Evolutionary conservation across 2,113 vertebrate species (phyloP).

Genomic region (Pongo abelii): DNA sequence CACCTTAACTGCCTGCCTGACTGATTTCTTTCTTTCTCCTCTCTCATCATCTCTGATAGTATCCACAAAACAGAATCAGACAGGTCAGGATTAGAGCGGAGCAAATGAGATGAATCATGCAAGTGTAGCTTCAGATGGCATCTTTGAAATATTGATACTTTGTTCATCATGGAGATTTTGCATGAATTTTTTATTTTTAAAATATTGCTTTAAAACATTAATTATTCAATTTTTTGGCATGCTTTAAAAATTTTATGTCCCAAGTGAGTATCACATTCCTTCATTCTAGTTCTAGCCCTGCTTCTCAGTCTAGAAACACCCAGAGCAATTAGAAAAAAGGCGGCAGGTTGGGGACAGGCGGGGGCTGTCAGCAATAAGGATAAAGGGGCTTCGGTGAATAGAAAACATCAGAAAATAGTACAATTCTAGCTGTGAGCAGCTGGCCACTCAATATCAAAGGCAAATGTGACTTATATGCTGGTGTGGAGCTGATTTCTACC

Average conservation of each 20-base stretch:
- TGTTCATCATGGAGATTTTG: background rate
- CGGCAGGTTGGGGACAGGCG: accelerated
- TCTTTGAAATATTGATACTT: background rate
- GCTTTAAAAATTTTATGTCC: background rate
- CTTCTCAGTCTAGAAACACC: background rate
- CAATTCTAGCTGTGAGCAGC: background rate
- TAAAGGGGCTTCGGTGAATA: background rate
- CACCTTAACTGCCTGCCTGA: no score
- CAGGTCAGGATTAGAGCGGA: background rate
- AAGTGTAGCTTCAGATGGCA: background rate
- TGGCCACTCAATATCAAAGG: background rate
- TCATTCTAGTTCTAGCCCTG: background rate
- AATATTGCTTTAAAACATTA: background rate
- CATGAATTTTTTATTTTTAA: background rate
- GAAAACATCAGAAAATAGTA: background rate
- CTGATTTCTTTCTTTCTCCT: no score
- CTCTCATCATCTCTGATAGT: background rate
- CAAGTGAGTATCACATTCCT: background rate
- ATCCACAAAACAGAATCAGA: background rate
- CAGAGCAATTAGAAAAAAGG: background rate
- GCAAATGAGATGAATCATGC: background rate
- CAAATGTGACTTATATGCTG: background rate
- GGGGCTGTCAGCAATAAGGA: background rate
- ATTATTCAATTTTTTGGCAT: background rate
- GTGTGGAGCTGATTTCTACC: background rate